Conservation (phyloP, 2,113 vertebrate species). For the Condylura cristata region DNA sequence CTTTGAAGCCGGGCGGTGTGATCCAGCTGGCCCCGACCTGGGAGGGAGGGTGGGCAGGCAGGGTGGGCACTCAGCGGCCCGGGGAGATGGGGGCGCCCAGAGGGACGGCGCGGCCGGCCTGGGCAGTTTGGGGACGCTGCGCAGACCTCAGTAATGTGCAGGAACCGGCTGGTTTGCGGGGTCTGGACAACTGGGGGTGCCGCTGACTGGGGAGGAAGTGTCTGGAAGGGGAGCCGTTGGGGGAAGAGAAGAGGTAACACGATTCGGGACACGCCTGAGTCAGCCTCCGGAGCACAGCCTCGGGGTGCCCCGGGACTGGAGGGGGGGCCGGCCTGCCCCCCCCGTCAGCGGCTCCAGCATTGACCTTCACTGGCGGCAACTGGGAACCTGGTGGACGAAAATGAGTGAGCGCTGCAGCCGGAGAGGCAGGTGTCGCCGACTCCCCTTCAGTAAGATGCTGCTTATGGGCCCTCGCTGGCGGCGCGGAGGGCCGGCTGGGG, state of each 20-base stretch:
- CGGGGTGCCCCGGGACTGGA: neutral
- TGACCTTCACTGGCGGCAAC: neutral
- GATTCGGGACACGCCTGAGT: too few relatives aligned
- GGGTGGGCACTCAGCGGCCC: accelerated
- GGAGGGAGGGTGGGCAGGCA: neutral
- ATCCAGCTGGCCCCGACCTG: accelerated
- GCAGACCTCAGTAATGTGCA: neutral
- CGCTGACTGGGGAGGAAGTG: neutral
- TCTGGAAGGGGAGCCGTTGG: neutral
- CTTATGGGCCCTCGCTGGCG: too few relatives aligned
- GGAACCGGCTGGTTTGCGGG: neutral
- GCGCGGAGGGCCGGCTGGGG: too few relatives aligned
- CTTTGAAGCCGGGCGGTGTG: neutral
- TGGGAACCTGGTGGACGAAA: neutral
- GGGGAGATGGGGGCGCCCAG: neutral
- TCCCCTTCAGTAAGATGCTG: neutral
- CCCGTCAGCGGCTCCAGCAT: neutral
- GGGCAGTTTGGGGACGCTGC: accelerated
- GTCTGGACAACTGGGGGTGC: neutral
- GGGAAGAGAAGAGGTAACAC: neutral
- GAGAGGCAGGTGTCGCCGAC: too few relatives aligned
- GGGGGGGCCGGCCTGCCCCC: neutral
- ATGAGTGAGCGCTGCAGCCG: neutral
- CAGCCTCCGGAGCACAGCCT: neutral
- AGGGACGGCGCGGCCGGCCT: too few relatives aligned